These are phyloP conservation scores for Ctenomys sociabilis DNA, from an alignment of 2,113 vertebrate species.

Conservation along the genomic window DNA sequence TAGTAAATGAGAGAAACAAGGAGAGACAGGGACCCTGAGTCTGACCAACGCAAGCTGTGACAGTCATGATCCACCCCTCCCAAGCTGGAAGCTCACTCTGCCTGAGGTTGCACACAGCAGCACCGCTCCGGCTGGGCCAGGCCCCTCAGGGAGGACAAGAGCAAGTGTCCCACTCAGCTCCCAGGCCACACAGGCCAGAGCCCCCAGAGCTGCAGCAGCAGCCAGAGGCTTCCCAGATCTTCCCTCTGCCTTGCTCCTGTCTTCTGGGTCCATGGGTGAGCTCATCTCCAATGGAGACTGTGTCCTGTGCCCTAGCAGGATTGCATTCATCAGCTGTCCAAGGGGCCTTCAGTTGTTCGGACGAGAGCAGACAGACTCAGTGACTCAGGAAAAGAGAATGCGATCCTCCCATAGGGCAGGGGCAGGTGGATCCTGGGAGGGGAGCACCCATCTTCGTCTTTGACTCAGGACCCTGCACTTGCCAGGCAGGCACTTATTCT, in stretches of 20 bases:
- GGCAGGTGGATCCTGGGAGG: accelerated
- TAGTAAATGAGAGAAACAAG: background rate
- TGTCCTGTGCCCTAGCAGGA: background rate
- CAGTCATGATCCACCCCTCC: background rate
- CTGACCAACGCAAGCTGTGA: background rate
- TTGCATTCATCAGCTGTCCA: background rate
- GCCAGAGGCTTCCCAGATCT: background rate
- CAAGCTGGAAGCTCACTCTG: background rate
- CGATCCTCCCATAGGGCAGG: background rate
- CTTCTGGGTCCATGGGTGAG: background rate
- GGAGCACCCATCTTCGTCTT: too few relatives aligned
- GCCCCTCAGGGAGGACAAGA: background rate
- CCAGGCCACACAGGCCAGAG: background rate
- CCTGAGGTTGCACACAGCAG: background rate
- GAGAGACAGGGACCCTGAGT: background rate
- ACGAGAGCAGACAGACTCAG: background rate
- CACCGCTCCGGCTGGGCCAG: background rate
- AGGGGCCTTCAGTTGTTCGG: background rate
- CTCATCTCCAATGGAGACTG: background rate
- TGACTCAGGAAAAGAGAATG: background rate
- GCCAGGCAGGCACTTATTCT: too few relatives aligned
- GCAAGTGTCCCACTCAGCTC: background rate
- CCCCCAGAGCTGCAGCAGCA: too few relatives aligned
- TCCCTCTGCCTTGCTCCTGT: background rate
- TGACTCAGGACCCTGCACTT: too few relatives aligned